Base-by-base conservation (phyloP, 2,888 invertebrate genomes). In the Drosophila nr. fundita region DNA sequence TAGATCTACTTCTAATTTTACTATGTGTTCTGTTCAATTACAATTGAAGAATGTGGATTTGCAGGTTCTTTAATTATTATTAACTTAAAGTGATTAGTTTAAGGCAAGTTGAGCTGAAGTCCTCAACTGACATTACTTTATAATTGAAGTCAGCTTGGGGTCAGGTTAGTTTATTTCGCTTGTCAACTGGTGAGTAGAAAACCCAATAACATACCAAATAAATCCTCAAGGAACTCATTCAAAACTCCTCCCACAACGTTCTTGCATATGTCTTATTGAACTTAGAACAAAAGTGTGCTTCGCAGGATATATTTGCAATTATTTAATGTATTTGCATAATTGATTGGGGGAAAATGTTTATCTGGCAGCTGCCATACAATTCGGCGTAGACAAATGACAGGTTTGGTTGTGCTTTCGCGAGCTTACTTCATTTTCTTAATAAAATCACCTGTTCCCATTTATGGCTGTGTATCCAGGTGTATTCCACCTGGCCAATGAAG, bases 381-480 rank as follows among this genome's bases (percentile, higher is more conserved):
- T 29, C 53, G 45, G 67, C n/a, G 30, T 57, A 69, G 68, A 78
- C 40, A 74, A 69, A 69, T 74, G 60, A 45, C 57, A 24, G 45
- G 29, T 40, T 36, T 55, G 40, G 4, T 15, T 45, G 21, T 15
- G 18, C 30, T 48, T 59, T 27, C 52, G 45, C 40, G 10, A 29
- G 64, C 54, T 38, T 45, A 50, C 36, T 63, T 68, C 63, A 76
- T 66, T 63, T 76, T 66, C 62, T 78, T 78, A 66, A 72, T 80
- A 76, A 72, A 76, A 80, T 80, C 65, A 80, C 65, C 71, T 68
- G 65, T 55, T 42, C 45, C 49, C 55, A 27, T 40, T 49, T 38
- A 21, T 15, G 38, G 38, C 8, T 27, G 50, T 50, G 30, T 10
- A 32, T 29, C n/a, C 36, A 42, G 24, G 15, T 15, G 15, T 13